phyloP scores from a whole-genome alignment of 1,140 invertebrate species.

The Hycleus cichorii region DNA sequence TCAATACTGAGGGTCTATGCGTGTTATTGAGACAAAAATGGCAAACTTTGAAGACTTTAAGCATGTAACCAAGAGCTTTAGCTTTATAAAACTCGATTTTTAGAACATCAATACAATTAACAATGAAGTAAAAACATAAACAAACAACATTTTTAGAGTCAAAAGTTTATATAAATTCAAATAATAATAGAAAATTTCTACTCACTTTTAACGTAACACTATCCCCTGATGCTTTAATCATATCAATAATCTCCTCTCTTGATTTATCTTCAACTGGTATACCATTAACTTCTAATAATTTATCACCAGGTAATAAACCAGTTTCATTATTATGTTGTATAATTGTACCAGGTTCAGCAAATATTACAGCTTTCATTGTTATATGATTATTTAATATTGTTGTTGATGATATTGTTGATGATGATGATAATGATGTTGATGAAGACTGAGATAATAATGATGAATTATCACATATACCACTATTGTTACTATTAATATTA shows the following conservation, averaged over 20 bases:
- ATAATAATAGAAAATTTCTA: background rate
- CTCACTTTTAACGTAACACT: conserved; percentile 77
- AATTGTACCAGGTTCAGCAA: conserved; percentile 85
- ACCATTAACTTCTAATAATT: conserved; percentile 85
- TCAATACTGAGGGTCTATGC: too few species aligned
- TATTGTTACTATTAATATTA: conserved; percentile 3
- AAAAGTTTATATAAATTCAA: too few species aligned
- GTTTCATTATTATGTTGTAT: conserved; percentile 68
- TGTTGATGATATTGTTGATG: too few species aligned
- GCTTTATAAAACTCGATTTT: too few species aligned
- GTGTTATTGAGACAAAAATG: too few species aligned
- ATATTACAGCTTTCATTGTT: conserved; percentile 73
- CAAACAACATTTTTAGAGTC: too few species aligned
- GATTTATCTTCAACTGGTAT: conserved; percentile 75
- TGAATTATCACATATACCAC: conserved; percentile 19
- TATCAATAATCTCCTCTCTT: conserved; percentile 87
- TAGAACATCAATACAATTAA: too few species aligned
- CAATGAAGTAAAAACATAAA: too few species aligned
- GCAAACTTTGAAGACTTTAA: too few species aligned
- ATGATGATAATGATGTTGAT: too few species aligned
- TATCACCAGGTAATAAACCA: conserved; percentile 86
- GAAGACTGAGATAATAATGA: too few species aligned
- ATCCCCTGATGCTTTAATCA: conserved; percentile 79
- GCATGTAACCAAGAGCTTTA: too few species aligned
- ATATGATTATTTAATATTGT: conserved; percentile 17